Conservation (phyloP, 2,113 vertebrate genomes). For the Cisticola juncidis region DNA sequence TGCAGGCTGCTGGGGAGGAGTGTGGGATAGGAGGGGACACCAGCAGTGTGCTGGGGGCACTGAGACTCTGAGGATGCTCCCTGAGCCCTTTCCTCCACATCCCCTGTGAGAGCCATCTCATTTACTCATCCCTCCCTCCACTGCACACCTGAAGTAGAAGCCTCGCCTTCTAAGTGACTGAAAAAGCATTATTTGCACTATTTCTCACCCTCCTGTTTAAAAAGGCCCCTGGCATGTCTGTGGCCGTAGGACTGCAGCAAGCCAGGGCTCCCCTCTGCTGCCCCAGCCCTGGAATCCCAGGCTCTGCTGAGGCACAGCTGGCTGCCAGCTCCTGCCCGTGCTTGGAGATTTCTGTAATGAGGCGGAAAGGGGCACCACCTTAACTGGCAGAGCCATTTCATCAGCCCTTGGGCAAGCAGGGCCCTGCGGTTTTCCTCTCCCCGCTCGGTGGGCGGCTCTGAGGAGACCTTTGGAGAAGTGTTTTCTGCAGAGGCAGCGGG, state of each 20-base stretch:
- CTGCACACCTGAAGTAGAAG: background rate
- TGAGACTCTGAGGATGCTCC: background rate
- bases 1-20: background rate
- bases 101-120: background rate
- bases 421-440: background rate
- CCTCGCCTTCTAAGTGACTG: background rate
- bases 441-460: accelerated
- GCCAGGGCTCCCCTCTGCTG: background rate
- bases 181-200: background rate
- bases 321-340: background rate
- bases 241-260: background rate
- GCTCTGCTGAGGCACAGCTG: accelerated
- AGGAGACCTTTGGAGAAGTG: constrained; percentile 24
- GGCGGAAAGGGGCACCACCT: background rate
- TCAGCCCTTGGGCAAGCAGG: background rate
- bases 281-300: background rate
- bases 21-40: background rate
- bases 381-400: background rate
- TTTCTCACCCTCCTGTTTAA: background rate
- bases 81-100: background rate
- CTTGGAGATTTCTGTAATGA: background rate
- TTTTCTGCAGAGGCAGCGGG: background rate
- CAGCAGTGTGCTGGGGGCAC: accelerated
- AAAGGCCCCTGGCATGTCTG: background rate
- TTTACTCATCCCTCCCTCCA: background rate